These are phyloP conservation scores for Spialia ferax DNA, from an alignment of 2,888 invertebrate species.

Conservation along the genomic window DNA sequence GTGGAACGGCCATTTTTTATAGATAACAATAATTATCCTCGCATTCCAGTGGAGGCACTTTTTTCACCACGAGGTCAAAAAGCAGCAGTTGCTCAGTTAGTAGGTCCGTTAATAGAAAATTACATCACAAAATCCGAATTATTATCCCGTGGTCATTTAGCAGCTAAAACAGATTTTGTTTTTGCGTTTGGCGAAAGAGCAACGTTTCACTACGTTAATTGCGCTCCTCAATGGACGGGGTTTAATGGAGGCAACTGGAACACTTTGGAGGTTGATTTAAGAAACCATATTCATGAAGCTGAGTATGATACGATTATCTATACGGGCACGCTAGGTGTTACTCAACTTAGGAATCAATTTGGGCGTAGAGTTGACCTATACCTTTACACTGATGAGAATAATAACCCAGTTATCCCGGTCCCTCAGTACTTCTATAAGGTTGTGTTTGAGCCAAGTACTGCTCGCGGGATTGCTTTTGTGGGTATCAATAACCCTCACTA, in stretches of 20 bases:
- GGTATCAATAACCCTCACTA: slow-evolving; percentile 89
- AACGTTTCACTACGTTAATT: slow-evolving; percentile 89
- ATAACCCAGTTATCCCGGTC: slow-evolving; percentile 75
- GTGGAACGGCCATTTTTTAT: slow-evolving; percentile 71
- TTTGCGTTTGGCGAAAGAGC: slow-evolving; percentile 87
- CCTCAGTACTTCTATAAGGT: slow-evolving; percentile 83
- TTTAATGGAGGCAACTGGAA: slow-evolving; percentile 88
- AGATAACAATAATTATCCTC: slow-evolving; percentile 60
- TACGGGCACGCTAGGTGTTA: slow-evolving; percentile 88
- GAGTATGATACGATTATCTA: slow-evolving; percentile 78
- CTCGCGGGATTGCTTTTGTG: slow-evolving; percentile 85
- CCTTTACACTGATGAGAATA: slow-evolving; percentile 67
- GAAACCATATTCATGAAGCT: slow-evolving; percentile 65
- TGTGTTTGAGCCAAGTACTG: slow-evolving; percentile 80
- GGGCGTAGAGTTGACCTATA: slow-evolving; percentile 69
- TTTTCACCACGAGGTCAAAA: slow-evolving; percentile 68
- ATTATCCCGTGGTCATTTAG: slow-evolving; percentile 88
- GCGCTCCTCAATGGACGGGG: slow-evolving; percentile 89
- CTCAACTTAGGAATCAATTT: slow-evolving; percentile 77
- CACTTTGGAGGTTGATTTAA: slow-evolving; percentile 78
- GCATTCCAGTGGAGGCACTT: slow-evolving; percentile 61
- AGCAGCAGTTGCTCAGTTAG: slow-evolving; percentile 60
- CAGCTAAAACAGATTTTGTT: slow-evolving; percentile 88
- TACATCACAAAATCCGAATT: slow-evolving; percentile 74
- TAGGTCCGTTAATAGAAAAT: slow-evolving; percentile 60